A percentile compares a stretch with the other conserved stretches of the same genome.
phyloP scores from a whole-genome alignment of 2,113 vertebrate species.

The Dicaeum eximium region DNA sequence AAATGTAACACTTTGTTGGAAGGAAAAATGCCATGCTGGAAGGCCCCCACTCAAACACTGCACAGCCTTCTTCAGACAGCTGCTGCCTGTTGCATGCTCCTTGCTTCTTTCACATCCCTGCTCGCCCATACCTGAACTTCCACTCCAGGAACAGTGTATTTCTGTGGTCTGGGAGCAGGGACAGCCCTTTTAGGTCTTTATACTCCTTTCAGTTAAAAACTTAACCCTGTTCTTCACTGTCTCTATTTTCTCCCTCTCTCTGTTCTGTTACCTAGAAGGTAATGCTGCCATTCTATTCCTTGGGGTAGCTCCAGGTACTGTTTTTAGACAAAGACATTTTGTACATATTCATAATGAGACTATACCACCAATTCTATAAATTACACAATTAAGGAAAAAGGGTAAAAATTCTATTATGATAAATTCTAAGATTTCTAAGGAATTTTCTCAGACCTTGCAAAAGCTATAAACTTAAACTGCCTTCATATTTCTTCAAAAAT shows the following conservation, averaged over 20 bases:
- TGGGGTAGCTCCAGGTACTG: neutral
- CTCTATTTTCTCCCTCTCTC: neutral
- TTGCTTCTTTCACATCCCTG: neutral
- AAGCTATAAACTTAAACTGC: neutral
- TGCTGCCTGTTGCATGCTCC: neutral
- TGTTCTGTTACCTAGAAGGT: neutral
- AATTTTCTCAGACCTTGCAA: neutral
- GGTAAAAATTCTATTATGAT: neutral
- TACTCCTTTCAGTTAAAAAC: neutral
- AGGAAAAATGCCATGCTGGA: neutral
- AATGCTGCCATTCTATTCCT: neutral
- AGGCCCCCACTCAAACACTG: neutral
- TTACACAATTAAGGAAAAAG: neutral
- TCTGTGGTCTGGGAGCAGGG: neutral
- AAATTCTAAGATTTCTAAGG: neutral
- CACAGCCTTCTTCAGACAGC: neutral
- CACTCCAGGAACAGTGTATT: neutral
- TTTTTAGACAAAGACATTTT: neutral
- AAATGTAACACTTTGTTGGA: neutral
- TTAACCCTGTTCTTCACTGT: neutral
- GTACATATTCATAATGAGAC: neutral
- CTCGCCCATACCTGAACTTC: neutral
- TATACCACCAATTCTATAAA: neutral
- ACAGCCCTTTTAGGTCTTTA: neutral
- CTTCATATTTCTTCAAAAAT: neutral